Evolutionary conservation across 1,140 invertebrate genomes (phyloP).

Genomic region (Lineus longissimus): DNA sequence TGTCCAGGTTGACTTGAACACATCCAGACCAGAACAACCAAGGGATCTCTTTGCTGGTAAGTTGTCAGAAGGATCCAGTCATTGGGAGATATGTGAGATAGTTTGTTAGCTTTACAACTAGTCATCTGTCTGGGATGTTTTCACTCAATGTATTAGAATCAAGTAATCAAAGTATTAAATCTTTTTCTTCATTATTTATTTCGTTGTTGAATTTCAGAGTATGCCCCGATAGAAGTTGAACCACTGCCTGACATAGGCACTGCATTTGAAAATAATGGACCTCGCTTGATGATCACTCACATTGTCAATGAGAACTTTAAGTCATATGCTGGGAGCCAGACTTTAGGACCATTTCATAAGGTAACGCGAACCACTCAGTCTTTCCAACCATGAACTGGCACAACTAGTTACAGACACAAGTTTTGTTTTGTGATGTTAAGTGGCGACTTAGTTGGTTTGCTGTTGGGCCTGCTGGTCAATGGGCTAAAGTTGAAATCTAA

Average conservation of each 20-base stretch:
- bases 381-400: not conserved
- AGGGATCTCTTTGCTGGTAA: too few species aligned
- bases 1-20: too few species aligned
- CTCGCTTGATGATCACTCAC: conserved; percentile 81
- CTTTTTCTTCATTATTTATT: too few species aligned
- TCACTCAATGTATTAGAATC: too few species aligned
- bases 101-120: too few species aligned
- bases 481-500: too few species aligned
- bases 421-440: not conserved
- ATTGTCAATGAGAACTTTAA: conserved; percentile 96
- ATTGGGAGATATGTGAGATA: too few species aligned
- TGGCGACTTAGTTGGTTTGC: not conserved
- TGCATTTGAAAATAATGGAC: conserved; percentile 43
- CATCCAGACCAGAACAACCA: too few species aligned
- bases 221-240: conserved; percentile 44
- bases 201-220: conserved; percentile 31
- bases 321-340: conserved; percentile 83
- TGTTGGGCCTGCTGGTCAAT: too few species aligned
- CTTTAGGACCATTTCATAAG: conserved; percentile 60
- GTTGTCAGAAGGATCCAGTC: too few species aligned
- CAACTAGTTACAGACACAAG: not conserved
- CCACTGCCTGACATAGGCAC: conserved; percentile 39
- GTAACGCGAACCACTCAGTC: conserved; percentile 27
- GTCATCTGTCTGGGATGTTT: too few species aligned
- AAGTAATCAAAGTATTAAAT: too few species aligned